These are phyloP conservation scores for Eupeodes corollae DNA, from an alignment of 1,140 invertebrate species.

Conservation along the genomic window DNA sequence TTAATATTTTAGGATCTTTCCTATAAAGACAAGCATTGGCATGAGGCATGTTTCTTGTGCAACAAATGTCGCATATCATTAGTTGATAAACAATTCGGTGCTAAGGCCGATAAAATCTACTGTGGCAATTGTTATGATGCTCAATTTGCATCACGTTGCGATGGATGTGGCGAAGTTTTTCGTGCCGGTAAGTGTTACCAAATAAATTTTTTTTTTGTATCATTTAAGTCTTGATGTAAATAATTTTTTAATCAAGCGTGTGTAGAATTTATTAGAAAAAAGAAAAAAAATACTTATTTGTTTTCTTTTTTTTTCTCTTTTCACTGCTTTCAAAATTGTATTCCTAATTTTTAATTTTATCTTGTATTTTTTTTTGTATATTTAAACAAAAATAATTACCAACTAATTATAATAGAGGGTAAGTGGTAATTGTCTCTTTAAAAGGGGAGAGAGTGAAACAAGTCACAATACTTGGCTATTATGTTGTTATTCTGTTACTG, in stretches of 20 bases:
- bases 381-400: no score
- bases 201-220: neutral
- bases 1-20: conserved; percentile 79
- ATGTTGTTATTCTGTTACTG: no score
- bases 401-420: no score
- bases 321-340: neutral
- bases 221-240: neutral
- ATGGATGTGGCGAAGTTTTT: conserved; percentile 97
- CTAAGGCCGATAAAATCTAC: conserved; percentile 95
- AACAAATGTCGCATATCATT: conserved; percentile 93
- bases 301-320: conserved; percentile 1
- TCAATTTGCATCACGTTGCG: conserved; percentile 96
- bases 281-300: neutral
- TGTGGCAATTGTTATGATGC: conserved; percentile 98
- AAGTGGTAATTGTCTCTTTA: no score
- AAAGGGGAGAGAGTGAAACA: no score
- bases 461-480: no score
- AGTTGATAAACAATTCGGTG: conserved; percentile 98
- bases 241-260: neutral
- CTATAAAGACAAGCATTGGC: conserved; percentile 99
- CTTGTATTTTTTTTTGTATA: no score
- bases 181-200: conserved; percentile 72
- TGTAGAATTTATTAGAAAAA: no score
- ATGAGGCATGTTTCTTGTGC: conserved; percentile 98
- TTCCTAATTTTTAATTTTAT: no score